Evolutionary conservation across 2,888 invertebrate genomes (phyloP), one percentile per base, ranked within the genome.

Genomic region (Physocephala rufipes): DNA sequence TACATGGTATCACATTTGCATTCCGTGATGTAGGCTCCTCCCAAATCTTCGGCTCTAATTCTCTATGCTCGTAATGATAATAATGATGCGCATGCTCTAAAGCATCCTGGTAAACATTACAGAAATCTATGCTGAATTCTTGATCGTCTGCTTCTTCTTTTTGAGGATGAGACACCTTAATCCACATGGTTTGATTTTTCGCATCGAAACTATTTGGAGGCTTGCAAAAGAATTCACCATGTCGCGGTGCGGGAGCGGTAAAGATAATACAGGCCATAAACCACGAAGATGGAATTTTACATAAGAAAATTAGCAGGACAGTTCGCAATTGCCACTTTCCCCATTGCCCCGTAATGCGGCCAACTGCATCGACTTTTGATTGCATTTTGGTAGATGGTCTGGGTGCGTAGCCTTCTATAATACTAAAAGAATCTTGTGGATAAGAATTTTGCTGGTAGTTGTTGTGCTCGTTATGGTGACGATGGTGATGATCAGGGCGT

Each of bases 231-330:
- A 87, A 87, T 75, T 87, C 86, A 13, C 86, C 86, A 49, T 85
- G 84, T 12, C 84, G 78, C 1, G 87, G 87, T 0, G 85, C 81
- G 0, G 87, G 87, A 0, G 87, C 87, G 53, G 87, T 87, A 73
- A 87, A 87, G 67, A 87, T 87, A 24, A 88, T 87, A 74, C 87
- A 87, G 2, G 87, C 87, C 88, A 88, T 88, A 73, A 87, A 87
- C 87, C 87, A 88, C 1, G 87, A 86, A 0, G 87, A 85, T 1
- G 87, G 87, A 47, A 86, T 84, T 77, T 88, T 88, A 72, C 86
- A 86, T 2, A 87, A 78, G 71, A 85, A 87, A 28, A 87, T 86
- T 15, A 87, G 76, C 3, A 87, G 76, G 1, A 87, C 86, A 0
- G 87, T 84, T 61, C 87, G 82, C 53, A 86, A 73, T 73, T 87